A percentile compares a stretch with the other conserved stretches of the same genome.
Evolutionary conservation across 2,797 vertebrate genomes (phyloP).

Genomic region (Alcedo atthis): DNA sequence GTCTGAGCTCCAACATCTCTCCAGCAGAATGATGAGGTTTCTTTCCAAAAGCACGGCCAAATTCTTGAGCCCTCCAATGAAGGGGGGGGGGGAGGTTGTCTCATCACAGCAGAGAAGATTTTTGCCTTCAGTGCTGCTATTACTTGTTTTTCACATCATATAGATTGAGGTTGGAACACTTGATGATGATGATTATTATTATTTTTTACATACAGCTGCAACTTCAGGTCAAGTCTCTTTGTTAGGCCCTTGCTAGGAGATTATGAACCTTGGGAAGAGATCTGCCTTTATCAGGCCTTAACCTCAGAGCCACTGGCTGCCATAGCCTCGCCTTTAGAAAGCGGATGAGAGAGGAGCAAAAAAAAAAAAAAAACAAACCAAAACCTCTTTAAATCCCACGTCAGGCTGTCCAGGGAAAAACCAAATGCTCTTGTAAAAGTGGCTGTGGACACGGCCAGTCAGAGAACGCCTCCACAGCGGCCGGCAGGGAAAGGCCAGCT

Average conservation of each 20-base stretch:
- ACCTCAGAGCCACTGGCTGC: not conserved
- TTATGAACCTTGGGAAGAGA: not conserved
- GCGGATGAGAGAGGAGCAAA: not conserved
- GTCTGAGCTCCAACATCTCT: not conserved
- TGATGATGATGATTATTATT: not conserved
- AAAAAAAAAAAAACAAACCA: not conserved
- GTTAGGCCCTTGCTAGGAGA: not conserved
- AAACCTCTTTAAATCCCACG: not conserved
- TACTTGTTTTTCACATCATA: slow-evolving; percentile 39
- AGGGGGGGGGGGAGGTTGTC: slow-evolving; percentile 21
- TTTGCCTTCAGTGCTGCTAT: slow-evolving; percentile 33
- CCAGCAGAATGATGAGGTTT: not conserved
- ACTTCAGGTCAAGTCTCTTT: not conserved
- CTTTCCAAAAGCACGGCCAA: not conserved
- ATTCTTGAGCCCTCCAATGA: not conserved
- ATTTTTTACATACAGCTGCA: not conserved
- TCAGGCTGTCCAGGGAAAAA: not conserved
- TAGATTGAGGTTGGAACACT: not conserved
- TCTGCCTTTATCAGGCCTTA: slow-evolving; percentile 4
- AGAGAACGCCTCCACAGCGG: not conserved
- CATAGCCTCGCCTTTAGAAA: not conserved
- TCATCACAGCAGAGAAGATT: not conserved
- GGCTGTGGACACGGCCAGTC: not conserved
- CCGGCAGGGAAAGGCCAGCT: not conserved
- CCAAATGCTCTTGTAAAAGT: not conserved